A percentile compares a stretch with the other conserved stretches of the same genome.
Conservation (phyloP, 2,113 vertebrate genomes). For the Saccopteryx bilineata region DNA sequence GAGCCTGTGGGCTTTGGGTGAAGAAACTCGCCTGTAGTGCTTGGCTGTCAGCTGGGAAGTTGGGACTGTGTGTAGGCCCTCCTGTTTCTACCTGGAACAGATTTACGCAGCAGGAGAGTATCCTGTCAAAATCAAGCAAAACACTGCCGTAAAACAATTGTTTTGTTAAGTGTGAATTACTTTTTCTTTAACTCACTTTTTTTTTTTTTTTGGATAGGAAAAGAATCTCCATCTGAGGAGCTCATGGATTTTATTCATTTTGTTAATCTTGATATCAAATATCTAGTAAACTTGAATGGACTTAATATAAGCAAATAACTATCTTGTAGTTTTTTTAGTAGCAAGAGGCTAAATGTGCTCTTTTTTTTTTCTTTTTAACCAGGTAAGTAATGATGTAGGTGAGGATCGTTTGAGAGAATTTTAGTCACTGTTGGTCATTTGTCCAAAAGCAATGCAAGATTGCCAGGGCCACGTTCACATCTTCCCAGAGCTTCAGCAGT, state of each 20-base stretch:
- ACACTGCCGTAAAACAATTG: not conserved
- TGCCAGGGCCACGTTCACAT: not conserved
- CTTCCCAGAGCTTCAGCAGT: not conserved
- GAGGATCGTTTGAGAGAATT: not conserved
- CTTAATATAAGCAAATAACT: constrained; percentile 20
- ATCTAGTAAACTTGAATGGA: constrained; percentile 1
- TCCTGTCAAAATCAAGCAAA: not conserved
- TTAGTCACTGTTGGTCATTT: not conserved
- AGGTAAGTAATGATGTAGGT: not conserved
- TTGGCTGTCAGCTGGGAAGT: not conserved
- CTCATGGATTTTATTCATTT: constrained; percentile 52
- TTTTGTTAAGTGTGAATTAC: constrained; percentile 3
- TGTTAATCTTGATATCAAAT: constrained; percentile 53
- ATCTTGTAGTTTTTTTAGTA: not conserved
- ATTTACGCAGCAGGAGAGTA: not conserved
- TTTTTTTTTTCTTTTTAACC: not conserved
- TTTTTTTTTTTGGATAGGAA: constrained; percentile 6
- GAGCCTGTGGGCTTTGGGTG: not conserved
- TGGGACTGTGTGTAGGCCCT: not conserved
- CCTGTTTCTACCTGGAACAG: not conserved
- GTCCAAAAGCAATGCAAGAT: not conserved
- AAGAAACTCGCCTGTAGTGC: not conserved
- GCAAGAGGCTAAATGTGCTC: not conserved
- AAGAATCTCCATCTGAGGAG: not conserved
- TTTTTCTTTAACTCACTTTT: constrained; percentile 38